Evolutionary conservation across 2,888 invertebrate species (phyloP).

Genomic region (Heliconius ethilla): DNA sequence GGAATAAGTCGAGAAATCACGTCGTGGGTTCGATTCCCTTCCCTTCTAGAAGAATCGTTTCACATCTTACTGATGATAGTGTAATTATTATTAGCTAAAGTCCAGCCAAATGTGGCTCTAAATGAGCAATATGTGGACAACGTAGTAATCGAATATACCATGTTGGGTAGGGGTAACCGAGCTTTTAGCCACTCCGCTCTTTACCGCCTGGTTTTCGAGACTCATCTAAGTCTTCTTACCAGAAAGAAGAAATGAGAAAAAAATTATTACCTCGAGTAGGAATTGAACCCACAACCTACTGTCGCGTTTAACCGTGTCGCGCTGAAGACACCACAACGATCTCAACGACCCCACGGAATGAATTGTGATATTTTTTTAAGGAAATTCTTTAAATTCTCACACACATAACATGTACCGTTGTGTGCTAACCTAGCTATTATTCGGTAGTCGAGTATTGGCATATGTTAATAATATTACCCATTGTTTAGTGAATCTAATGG

Average conservation of each 20-base stretch:
- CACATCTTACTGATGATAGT: no score
- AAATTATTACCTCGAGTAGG: not conserved
- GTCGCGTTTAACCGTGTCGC: no score
- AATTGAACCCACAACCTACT: not conserved
- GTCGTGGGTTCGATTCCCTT: no score
- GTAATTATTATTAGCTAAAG: no score
- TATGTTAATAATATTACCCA: conserved; percentile 39
- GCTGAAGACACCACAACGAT: no score
- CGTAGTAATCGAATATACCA: not conserved
- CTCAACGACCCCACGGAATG: no score
- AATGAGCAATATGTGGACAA: no score
- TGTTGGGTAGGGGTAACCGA: not conserved
- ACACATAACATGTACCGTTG: not conserved
- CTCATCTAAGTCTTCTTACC: not conserved
- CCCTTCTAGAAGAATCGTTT: no score
- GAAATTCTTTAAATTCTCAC: no score
- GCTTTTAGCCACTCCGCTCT: not conserved
- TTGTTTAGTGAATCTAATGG: conserved; percentile 44
- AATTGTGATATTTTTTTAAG: not conserved
- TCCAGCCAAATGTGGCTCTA: no score
- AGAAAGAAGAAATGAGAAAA: not conserved
- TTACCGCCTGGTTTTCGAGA: not conserved
- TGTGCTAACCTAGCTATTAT: conserved; percentile 18
- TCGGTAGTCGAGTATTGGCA: conserved; percentile 27
- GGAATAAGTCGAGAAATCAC: no score